A percentile compares a stretch with the other conserved stretches of the same genome.
phyloP scores from a whole-genome alignment of 2,888 invertebrate genomes.

The Synergus itoensis region DNA sequence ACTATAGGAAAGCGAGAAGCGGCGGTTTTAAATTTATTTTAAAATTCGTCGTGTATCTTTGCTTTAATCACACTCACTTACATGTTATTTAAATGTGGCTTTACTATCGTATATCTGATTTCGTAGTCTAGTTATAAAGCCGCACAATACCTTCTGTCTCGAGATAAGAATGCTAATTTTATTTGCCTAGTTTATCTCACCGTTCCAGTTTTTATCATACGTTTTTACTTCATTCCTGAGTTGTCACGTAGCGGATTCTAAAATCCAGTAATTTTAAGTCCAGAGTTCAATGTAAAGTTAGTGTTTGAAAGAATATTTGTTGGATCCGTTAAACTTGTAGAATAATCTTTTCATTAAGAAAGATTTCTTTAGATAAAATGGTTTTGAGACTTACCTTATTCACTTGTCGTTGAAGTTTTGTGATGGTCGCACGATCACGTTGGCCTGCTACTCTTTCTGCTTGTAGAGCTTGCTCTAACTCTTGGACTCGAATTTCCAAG shows the following conservation, averaged over 20 bases:
- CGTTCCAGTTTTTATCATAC: not conserved
- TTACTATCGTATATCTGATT: not conserved
- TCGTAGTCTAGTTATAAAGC: not conserved
- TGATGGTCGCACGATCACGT: slow-evolving; percentile 73
- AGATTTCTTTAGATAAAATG: not conserved
- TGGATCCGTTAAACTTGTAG: no score
- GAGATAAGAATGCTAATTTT: not conserved
- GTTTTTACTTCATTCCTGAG: not conserved
- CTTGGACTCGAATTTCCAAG: slow-evolving; percentile 70
- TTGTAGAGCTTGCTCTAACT: slow-evolving; percentile 70
- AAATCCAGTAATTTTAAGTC: not conserved
- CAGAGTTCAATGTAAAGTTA: not conserved
- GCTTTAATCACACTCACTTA: not conserved
- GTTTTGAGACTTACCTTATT: slow-evolving; percentile 66
- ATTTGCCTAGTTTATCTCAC: not conserved
- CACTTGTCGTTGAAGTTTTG: slow-evolving; percentile 72
- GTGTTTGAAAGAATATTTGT: no score
- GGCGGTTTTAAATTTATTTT: not conserved
- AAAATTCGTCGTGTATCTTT: not conserved
- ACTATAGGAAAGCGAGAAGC: not conserved
- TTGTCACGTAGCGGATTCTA: not conserved
- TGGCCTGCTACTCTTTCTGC: slow-evolving; percentile 70
- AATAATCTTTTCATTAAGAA: not conserved
- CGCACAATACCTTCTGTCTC: not conserved
- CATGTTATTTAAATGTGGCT: not conserved